Percentiles rank a stretch among this genome's conserved stretches.
Conservation (phyloP, 2,888 invertebrate genomes). For the Sialis fuliginosa region DNA sequence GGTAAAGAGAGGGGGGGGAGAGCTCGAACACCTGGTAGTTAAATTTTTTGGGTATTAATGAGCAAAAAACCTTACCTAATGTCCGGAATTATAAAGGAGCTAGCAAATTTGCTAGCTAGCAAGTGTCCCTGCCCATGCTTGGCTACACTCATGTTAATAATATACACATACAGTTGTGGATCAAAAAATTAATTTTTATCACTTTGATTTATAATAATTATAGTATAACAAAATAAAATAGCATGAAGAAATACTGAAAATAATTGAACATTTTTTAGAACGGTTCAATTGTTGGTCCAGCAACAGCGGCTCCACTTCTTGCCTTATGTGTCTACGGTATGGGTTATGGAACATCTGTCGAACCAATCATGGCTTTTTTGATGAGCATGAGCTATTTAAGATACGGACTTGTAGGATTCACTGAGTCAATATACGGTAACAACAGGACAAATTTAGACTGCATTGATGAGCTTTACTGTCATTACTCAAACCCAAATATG, state of each 20-base stretch:
- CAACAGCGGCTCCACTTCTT: slow-evolving; percentile 33
- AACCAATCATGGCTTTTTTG: slow-evolving; percentile 31
- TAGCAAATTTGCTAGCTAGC: too few species aligned
- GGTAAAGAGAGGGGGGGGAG: too few species aligned
- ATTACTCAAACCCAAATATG: slow-evolving; percentile 5
- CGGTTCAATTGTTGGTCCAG: slow-evolving; percentile 40
- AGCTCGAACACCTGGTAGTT: too few species aligned
- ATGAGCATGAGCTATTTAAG: slow-evolving; percentile 46
- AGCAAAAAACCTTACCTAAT: too few species aligned
- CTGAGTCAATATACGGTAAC: slow-evolving; percentile 5
- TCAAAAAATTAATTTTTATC: too few species aligned
- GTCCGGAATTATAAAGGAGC: too few species aligned
- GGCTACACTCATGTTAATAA: too few species aligned
- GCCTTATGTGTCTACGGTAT: slow-evolving; percentile 42
- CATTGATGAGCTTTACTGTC: slow-evolving; percentile 7
- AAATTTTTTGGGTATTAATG: too few species aligned
- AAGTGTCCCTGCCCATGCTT: too few species aligned
- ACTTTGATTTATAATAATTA: too few species aligned
- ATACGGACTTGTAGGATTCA: slow-evolving; percentile 42
- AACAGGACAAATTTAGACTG: slow-evolving; percentile 5
- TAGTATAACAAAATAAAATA: too few species aligned
- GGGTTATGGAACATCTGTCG: slow-evolving; percentile 37
- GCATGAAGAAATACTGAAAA: neutral
- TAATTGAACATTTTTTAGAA: slow-evolving; percentile 28
- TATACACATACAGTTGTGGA: neutral